phyloP scores from a whole-genome alignment of 2,888 invertebrate species.

The Buathra laborator region DNA sequence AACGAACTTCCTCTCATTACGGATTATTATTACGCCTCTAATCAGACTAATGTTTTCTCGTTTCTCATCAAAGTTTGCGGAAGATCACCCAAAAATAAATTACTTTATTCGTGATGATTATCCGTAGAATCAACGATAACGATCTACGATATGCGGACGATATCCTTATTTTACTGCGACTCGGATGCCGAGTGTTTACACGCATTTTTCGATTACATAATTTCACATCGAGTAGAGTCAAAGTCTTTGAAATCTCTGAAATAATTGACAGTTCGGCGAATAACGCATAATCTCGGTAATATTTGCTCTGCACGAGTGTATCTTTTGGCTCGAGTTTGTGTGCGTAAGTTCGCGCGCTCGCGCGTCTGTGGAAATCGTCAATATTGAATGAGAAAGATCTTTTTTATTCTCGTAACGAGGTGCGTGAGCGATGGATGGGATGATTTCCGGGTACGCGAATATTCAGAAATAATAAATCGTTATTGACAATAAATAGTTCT shows the following conservation, averaged over 20 bases:
- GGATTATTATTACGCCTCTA: conserved; percentile 31
- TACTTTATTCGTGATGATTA: not conserved
- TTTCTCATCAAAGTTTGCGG: not conserved
- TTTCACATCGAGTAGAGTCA: not conserved
- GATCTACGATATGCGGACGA: not conserved
- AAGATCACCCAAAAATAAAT: not conserved
- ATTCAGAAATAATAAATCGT: conserved; percentile 13
- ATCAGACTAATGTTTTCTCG: conserved; percentile 7
- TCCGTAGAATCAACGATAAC: not conserved
- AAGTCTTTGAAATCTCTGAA: conserved; percentile 24
- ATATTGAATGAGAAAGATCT: conserved; percentile 26
- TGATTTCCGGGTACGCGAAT: not conserved
- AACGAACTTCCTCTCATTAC: conserved; percentile 67
- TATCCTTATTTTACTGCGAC: not conserved
- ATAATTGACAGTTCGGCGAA: conserved; percentile 51
- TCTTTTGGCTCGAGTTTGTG: too few species aligned
- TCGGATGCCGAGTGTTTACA: not conserved
- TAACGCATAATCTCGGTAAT: conserved; percentile 39
- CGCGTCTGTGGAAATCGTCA: not conserved
- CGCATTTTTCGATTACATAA: conserved; percentile 20
- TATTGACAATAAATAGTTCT: conserved; percentile 82
- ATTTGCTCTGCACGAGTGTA: conserved; percentile 28
- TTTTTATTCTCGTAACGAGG: not conserved
- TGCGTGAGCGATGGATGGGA: not conserved
- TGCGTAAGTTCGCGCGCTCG: too few species aligned